phyloP scores from a whole-genome alignment of 2,113 vertebrate genomes.

The Paramormyrops kingsleyae region DNA sequence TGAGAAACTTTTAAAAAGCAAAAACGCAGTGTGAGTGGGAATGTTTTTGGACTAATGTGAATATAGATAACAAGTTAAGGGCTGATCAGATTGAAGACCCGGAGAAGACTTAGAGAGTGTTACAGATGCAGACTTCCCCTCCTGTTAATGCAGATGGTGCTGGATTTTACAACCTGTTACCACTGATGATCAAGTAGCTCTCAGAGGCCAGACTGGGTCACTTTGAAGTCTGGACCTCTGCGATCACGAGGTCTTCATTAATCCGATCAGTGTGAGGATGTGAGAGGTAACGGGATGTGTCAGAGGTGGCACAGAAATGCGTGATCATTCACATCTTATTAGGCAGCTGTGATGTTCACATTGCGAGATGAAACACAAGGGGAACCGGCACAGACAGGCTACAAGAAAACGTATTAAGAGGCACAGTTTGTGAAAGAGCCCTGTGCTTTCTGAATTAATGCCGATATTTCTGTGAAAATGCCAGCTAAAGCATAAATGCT shows the following conservation, averaged over 20 bases:
- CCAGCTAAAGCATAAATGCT: not conserved
- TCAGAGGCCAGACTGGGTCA: conserved; percentile 9
- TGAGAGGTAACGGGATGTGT: not conserved
- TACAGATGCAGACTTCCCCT: conserved; percentile 4
- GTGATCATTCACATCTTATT: conserved; percentile 10
- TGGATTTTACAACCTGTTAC: not conserved
- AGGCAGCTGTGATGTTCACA: conserved; percentile 14
- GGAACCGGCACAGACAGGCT: not conserved
- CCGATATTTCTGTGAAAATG: not conserved
- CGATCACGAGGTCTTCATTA: conserved; percentile 22
- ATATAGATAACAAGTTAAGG: not conserved
- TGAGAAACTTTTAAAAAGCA: not conserved
- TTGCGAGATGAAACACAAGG: not conserved
- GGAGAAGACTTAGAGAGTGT: not conserved
- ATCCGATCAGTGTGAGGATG: not conserved
- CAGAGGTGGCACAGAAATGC: not conserved
- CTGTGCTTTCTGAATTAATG: not conserved
- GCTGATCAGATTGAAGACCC: not conserved
- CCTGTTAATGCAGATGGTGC: conserved; percentile 3
- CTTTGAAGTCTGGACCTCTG: conserved; percentile 25
- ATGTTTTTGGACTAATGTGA: not conserved
- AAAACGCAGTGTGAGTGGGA: not conserved
- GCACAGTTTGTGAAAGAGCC: not conserved
- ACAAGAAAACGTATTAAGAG: not conserved
- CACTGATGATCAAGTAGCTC: conserved; percentile 11